Evolutionary conservation across 2,888 invertebrate genomes (phyloP).

Genomic region (Ypsolopha scabrella): DNA sequence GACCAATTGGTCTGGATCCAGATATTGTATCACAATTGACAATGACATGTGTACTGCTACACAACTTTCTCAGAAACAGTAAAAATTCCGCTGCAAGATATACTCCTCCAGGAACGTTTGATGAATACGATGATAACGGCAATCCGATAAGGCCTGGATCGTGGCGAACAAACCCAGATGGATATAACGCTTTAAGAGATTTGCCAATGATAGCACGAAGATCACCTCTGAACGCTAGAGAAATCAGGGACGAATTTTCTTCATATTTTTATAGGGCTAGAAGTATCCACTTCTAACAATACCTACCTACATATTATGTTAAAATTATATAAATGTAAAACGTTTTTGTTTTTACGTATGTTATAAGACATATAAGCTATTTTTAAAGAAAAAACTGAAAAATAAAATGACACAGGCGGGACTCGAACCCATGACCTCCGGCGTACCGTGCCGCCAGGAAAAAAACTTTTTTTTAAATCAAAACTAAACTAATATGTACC

Average conservation of each 20-base stretch:
- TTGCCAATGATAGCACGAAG: not conserved
- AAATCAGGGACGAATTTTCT: conserved; percentile 6
- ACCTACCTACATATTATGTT: too few relatives aligned
- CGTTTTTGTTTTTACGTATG: too few relatives aligned
- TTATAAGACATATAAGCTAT: too few relatives aligned
- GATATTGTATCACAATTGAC: conserved; percentile 9
- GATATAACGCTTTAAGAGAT: conserved; percentile 2
- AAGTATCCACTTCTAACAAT: too few relatives aligned
- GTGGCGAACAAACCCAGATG: conserved; percentile 9
- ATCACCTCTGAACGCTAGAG: conserved; percentile 1
- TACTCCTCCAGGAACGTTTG: conserved; percentile 13
- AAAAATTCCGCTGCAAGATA: conserved; percentile 6
- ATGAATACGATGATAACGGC: conserved; percentile 11
- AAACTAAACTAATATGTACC: too few relatives aligned
- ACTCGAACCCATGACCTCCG: too few relatives aligned
- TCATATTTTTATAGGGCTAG: conserved; percentile 5
- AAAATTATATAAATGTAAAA: too few relatives aligned
- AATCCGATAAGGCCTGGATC: conserved; percentile 11
- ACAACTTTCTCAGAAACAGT: conserved; percentile 15
- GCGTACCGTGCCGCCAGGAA: too few relatives aligned
- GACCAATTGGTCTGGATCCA: conserved; percentile 10
- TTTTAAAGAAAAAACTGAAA: too few relatives aligned
- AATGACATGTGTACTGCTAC: conserved; percentile 13
- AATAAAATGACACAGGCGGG: too few relatives aligned
- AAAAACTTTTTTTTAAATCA: too few relatives aligned